Conservation (phyloP, 2,888 invertebrate species). For the Miltochrista miniata region DNA sequence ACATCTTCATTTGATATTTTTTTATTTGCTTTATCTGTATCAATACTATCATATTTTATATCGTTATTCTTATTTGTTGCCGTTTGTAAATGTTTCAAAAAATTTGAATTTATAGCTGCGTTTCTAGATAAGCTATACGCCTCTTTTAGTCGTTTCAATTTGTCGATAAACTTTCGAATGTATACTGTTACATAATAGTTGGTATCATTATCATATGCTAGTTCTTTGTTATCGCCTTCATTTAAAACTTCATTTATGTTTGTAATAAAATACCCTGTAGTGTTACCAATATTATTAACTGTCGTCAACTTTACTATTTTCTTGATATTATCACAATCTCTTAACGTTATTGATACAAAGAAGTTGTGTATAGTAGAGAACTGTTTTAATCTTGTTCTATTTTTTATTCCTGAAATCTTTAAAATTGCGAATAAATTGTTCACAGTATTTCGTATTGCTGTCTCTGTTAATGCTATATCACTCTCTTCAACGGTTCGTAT, state of each 20-base stretch:
- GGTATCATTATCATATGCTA: conserved; percentile 22
- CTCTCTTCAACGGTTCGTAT: conserved; percentile 36
- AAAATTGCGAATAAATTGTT: conserved; percentile 53
- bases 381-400: conserved; percentile 42
- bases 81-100: background rate
- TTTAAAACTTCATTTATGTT: conserved; percentile 53
- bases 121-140: background rate
- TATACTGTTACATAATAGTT: conserved; percentile 32
- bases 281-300: conserved; percentile 41
- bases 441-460: conserved; percentile 42
- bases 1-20: background rate
- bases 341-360: conserved; percentile 49
- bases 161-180: conserved; percentile 42
- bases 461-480: conserved; percentile 42
- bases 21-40: background rate
- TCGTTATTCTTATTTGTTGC: background rate
- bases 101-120: background rate
- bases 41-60: conserved; percentile 17
- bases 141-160: conserved; percentile 12
- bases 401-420: conserved; percentile 34
- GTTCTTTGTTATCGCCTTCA: conserved; percentile 39
- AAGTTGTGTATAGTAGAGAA: conserved; percentile 53
- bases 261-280: conserved; percentile 46
- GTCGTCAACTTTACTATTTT: conserved; percentile 47
- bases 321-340: conserved; percentile 49